A percentile compares a stretch with the other conserved stretches of the same genome.
Conservation (phyloP, 2,888 invertebrate species). For the Cremastinae sp. region DNA sequence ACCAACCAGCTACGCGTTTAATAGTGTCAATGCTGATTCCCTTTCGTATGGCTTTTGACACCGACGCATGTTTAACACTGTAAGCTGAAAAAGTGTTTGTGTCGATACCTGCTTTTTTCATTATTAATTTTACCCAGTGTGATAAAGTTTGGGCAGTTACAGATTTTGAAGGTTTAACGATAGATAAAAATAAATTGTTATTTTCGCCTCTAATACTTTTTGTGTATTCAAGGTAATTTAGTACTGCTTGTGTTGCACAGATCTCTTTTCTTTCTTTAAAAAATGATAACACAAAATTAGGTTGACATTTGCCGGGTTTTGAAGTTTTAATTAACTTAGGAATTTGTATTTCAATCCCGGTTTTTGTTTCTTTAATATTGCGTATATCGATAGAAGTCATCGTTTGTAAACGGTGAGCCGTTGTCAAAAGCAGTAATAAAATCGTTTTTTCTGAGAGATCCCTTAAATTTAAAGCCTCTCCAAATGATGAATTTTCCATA, state of each 20-base stretch:
- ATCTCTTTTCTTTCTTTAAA: slow-evolving; percentile 34
- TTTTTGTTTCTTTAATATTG: slow-evolving; percentile 19
- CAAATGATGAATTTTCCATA: not conserved
- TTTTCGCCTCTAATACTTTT: slow-evolving; percentile 19
- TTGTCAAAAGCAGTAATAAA: slow-evolving; percentile 6
- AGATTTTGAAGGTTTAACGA: slow-evolving; percentile 21
- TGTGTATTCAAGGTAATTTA: slow-evolving; percentile 23
- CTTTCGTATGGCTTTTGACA: slow-evolving; percentile 15
- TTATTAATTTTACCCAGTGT: slow-evolving; percentile 26
- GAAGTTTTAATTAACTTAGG: slow-evolving; percentile 44
- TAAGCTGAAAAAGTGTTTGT: slow-evolving; percentile 21
- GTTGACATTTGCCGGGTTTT: slow-evolving; percentile 18
- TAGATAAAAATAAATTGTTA: slow-evolving; percentile 35
- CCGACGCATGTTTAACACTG: slow-evolving; percentile 22
- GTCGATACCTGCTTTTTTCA: slow-evolving; percentile 20
- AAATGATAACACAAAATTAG: slow-evolving; percentile 35
- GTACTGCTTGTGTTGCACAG: slow-evolving; percentile 21
- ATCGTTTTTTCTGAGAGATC: slow-evolving; percentile 17
- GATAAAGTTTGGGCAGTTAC: slow-evolving; percentile 23
- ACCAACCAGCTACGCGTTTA: slow-evolving; percentile 21
- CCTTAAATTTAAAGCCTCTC: not conserved
- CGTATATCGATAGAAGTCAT: slow-evolving; percentile 25
- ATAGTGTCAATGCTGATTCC: slow-evolving; percentile 21
- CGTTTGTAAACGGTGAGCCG: slow-evolving; percentile 40
- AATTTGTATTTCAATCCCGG: slow-evolving; percentile 29